Conservation (phyloP, 2,888 invertebrate species). For the Anaspis maculata region DNA sequence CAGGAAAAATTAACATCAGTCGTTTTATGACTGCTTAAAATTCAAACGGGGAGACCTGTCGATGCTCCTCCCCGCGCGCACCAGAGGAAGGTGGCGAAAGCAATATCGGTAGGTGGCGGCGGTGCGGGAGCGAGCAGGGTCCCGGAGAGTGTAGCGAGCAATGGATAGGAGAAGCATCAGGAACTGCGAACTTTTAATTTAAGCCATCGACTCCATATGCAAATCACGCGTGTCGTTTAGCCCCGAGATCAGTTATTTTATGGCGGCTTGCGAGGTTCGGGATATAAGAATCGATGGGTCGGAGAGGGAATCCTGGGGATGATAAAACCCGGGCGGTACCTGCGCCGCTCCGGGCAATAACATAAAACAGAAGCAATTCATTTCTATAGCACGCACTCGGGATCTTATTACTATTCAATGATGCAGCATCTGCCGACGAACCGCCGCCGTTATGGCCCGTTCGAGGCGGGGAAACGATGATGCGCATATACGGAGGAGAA, state of each 20-base stretch:
- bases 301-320: conserved; percentile 17
- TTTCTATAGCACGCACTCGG: conserved; percentile 38
- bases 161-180: too few relatives aligned
- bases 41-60: conserved; percentile 25
- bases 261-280: conserved; percentile 27
- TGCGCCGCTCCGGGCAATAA: conserved; percentile 29
- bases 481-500: too few relatives aligned
- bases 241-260: conserved; percentile 39
- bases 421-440: conserved; percentile 34
- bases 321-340: conserved; percentile 27
- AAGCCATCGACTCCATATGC: conserved; percentile 40
- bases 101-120: conserved; percentile 16
- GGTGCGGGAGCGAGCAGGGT: too few relatives aligned
- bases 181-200: conserved; percentile 33
- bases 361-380: conserved; percentile 39
- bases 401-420: conserved; percentile 45
- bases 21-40: conserved; percentile 44
- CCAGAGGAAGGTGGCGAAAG: conserved; percentile 19
- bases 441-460: conserved; percentile 33
- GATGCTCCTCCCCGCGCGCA: too few relatives aligned
- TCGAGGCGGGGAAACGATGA: conserved; percentile 18
- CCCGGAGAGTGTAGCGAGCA: too few relatives aligned
- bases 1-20: conserved; percentile 43
- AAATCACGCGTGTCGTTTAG: conserved; percentile 41
- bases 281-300: conserved; percentile 27